These are phyloP conservation scores for Lochmaea crataegi DNA, from an alignment of 2,888 invertebrate genomes.

Conservation along the genomic window DNA sequence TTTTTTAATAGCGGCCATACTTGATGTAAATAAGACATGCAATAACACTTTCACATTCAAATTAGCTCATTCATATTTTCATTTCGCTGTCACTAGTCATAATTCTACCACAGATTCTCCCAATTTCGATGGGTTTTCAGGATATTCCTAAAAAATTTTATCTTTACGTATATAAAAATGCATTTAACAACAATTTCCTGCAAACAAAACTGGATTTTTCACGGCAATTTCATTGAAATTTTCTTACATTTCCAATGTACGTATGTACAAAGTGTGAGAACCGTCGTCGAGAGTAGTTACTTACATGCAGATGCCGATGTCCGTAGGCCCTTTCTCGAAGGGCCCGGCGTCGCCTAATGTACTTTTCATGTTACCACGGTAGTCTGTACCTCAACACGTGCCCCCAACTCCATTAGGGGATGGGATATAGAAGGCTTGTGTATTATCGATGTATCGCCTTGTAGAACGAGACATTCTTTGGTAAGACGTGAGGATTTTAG, in stretches of 20 bases:
- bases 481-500: conserved; percentile 58
- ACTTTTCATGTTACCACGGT: conserved; percentile 65
- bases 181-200: no score
- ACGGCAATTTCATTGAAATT: neutral
- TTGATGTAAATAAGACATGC: neutral
- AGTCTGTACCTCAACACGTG: conserved; percentile 66
- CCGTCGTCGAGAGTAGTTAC: conserved; percentile 55
- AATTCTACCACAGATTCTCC: neutral
- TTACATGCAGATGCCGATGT: conserved; percentile 60
- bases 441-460: conserved; percentile 64
- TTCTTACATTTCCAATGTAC: conserved; percentile 4
- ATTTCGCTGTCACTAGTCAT: neutral
- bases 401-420: conserved; percentile 52
- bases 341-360: conserved; percentile 63
- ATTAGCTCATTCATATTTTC: neutral
- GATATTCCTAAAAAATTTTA: neutral
- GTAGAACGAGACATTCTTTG: conserved; percentile 60
- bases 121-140: neutral
- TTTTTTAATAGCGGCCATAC: neutral
- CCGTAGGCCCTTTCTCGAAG: conserved; percentile 56
- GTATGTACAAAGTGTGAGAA: conserved; percentile 50
- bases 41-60: neutral
- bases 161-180: no score
- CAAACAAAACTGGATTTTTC: neutral
- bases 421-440: conserved; percentile 52